Percentiles rank a stretch among this genome's conserved stretches.
Evolutionary conservation across 2,113 vertebrate genomes (phyloP).

Genomic region (Climacteris rufus): DNA sequence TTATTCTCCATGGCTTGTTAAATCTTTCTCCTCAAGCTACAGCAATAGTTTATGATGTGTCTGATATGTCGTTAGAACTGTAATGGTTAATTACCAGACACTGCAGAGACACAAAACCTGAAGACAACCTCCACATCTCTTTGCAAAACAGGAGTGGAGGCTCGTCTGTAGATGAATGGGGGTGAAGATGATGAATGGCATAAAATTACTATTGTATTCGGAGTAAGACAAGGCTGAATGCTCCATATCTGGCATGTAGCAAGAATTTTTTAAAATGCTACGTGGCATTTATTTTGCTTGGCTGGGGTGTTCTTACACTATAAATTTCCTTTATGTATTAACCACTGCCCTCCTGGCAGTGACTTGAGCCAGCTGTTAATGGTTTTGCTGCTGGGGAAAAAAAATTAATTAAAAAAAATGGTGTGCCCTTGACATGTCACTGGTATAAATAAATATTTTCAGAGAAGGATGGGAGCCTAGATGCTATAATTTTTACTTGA

Average conservation of each 20-base stretch:
- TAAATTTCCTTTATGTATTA: slow-evolving; percentile 1
- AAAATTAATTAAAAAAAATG: background rate
- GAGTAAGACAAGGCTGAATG: background rate
- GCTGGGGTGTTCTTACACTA: background rate
- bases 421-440: slow-evolving; percentile 58
- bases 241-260: background rate
- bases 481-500: slow-evolving; percentile 50
- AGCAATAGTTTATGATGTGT: background rate
- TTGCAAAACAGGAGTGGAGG: background rate
- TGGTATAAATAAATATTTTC: slow-evolving; percentile 59
- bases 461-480: slow-evolving; percentile 27
- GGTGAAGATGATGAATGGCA: background rate
- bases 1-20: background rate
- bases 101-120: background rate
- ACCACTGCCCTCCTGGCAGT: slow-evolving; percentile 18
- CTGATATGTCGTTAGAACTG: background rate
- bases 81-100: background rate
- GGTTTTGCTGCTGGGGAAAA: slow-evolving; percentile 20
- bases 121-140: background rate
- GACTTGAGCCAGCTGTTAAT: slow-evolving; percentile 34
- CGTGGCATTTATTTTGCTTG: background rate
- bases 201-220: background rate
- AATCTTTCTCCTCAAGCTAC: background rate
- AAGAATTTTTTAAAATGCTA: background rate
- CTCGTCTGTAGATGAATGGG: background rate